Evolutionary conservation across 2,113 vertebrate genomes (phyloP).

Genomic region (Phalacrocorax aristotelis): DNA sequence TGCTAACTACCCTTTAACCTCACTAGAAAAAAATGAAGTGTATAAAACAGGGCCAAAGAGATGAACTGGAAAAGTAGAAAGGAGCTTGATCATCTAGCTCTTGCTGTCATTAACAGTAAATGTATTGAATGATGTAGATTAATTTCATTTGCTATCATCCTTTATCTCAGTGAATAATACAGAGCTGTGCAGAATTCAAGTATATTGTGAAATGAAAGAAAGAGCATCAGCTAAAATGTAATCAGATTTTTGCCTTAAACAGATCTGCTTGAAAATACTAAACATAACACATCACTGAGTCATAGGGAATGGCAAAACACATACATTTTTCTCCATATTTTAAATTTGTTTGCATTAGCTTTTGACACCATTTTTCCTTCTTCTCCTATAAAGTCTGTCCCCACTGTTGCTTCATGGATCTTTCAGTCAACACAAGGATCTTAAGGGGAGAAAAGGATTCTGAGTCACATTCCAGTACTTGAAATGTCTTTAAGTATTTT

Average conservation of each 20-base stretch:
- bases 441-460: neutral
- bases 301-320: neutral
- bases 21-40: neutral
- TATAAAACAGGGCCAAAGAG: neutral
- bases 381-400: neutral
- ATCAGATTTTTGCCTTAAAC: conserved; percentile 10
- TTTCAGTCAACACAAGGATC: neutral
- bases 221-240: neutral
- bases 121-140: neutral
- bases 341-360: conserved; percentile 7
- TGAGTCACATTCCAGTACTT: neutral
- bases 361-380: conserved; percentile 2
- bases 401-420: neutral
- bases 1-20: neutral
- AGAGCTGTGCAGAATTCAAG: neutral
- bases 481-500: neutral
- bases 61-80: neutral
- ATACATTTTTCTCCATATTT: neutral
- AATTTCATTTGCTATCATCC: neutral
- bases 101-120: neutral
- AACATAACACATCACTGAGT: neutral
- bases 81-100: neutral
- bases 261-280: conserved; percentile 18
- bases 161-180: neutral
- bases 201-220: neutral